Evolutionary conservation across 2,113 vertebrate species (phyloP).

Genomic region (Ptychochromis oligacanthus): DNA sequence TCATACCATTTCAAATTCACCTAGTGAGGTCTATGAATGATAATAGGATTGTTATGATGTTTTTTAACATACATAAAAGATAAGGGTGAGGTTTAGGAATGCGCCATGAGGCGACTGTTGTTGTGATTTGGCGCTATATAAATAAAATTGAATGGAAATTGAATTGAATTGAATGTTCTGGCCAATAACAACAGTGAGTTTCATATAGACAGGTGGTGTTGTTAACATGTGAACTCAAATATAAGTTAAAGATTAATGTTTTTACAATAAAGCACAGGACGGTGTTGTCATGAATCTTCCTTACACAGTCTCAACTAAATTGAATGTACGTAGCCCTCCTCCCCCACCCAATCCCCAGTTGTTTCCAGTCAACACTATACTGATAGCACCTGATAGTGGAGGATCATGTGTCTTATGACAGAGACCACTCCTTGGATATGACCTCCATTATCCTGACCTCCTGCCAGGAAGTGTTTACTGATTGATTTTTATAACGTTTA

Average conservation of each 20-base stretch:
- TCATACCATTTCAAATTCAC: background rate
- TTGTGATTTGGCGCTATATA: too few relatives aligned
- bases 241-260: background rate
- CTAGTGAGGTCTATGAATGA: background rate
- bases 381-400: background rate
- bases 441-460: background rate
- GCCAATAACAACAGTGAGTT: background rate
- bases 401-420: background rate
- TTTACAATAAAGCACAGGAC: background rate
- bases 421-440: slow-evolving; percentile 6
- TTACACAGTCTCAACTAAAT: background rate
- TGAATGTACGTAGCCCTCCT: background rate
- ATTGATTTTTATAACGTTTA: slow-evolving; percentile 21
- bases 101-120: too few relatives aligned
- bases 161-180: too few relatives aligned
- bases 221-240: background rate
- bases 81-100: background rate
- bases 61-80: background rate
- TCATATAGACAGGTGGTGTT: background rate
- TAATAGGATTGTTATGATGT: too few relatives aligned
- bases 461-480: slow-evolving; percentile 13
- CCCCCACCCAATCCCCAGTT: background rate
- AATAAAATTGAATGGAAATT: too few relatives aligned
- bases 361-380: too few relatives aligned
- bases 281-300: background rate